These are phyloP conservation scores for Tenualosa ilisha DNA, from an alignment of 2,797 vertebrate species.

Conservation along the genomic window DNA sequence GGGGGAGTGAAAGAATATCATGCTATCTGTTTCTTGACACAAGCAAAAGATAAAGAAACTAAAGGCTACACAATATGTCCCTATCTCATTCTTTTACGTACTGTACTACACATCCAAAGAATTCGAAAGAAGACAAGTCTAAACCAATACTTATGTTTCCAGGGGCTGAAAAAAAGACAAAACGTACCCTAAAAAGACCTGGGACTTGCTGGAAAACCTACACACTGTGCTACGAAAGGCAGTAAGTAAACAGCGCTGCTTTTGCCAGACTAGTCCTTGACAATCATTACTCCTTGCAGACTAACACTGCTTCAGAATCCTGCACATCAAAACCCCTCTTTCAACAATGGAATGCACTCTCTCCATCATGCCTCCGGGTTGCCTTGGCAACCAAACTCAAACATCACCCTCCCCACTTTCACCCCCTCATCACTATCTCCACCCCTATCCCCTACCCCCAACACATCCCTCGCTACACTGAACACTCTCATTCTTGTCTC, in stretches of 20 bases:
- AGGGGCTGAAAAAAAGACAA: neutral
- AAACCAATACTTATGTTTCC: neutral
- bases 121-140: neutral
- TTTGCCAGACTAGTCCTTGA: neutral
- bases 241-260: neutral
- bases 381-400: conserved; percentile 37
- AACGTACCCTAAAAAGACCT: neutral
- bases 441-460: neutral
- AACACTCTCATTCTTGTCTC: conserved; percentile 24
- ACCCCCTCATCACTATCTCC: neutral
- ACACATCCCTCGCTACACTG: neutral
- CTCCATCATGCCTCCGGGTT: conserved; percentile 23
- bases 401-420: conserved; percentile 13
- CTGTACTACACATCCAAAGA: neutral
- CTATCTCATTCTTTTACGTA: conserved; percentile 8
- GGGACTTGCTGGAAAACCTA: neutral
- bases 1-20: neutral
- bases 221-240: neutral
- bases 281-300: neutral
- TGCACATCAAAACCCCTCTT: conserved; percentile 11
- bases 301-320: neutral
- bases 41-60: neutral
- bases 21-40: neutral
- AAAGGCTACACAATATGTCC: neutral
- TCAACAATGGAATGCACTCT: neutral